Evolutionary conservation across 2,797 vertebrate genomes (phyloP), one percentile per base, ranked within the genome.

Genomic region (Helicolenus hilgendorfi): DNA sequence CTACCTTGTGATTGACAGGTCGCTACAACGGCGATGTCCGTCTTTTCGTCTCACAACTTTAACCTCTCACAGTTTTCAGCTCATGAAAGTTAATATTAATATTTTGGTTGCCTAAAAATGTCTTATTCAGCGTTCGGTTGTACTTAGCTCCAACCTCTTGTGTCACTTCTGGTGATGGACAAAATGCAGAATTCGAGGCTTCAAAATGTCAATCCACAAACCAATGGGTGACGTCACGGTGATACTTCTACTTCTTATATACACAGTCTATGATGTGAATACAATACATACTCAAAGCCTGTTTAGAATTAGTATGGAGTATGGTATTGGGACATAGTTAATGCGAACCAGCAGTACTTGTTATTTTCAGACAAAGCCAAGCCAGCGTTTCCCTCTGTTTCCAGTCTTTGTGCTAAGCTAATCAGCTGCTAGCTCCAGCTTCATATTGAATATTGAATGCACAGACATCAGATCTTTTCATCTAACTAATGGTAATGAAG

Each of bases 191-290:
- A 36, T 11, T 36, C 7, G 0, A 18, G 41, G 41, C 41, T 45
- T 45, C 41, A 45, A 45, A 38, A 13, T 2, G 36, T 0, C 11
- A 38, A 7, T 41, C 41, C 41, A 15, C 0, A 45, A 18, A 45
- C 7, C 41, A 45, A 45, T 45, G 3, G 1, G 41, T 45, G 15
- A 45, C 0, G 41, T 18, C 15, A 18, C 7, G 3, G 41, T 45
- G 0, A 18, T 8, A 0, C 1, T 1, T 45, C 41, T 15, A 45
- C 15, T 45, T 45, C 41, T 45, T 18, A 20, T 8, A 45, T 45
- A 35, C 3, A 45, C 41, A 41, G 14, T 41, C 38, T 45, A 0
- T 7, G 0, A 36, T 11, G 18, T 58, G 11, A 56, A n/a, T 4
- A 58, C 4, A 11, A n/a, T 29, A 36, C 7, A 31, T 55, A 58